Conservation (phyloP, 2,797 vertebrate genomes). For the Synanceia verrucosa region DNA sequence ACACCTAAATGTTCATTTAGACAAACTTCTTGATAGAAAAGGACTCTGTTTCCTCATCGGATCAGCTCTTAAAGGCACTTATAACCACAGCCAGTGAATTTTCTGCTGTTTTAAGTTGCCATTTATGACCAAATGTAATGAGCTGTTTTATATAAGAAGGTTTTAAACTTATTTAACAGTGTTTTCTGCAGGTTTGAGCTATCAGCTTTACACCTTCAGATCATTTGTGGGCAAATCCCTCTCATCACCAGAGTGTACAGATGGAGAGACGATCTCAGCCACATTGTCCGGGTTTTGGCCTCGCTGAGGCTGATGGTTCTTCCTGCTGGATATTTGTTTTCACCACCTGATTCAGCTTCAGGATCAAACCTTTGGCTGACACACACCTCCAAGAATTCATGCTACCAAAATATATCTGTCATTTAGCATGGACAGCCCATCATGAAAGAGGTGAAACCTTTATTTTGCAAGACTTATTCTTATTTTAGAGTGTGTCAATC, state of each 20-base stretch:
- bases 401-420: too few relatives aligned
- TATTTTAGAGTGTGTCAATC: too few relatives aligned
- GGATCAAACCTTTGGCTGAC: too few relatives aligned
- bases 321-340: slow-evolving; percentile 10
- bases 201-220: neutral
- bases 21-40: neutral
- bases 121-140: neutral
- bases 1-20: neutral
- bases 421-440: neutral
- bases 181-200: neutral
- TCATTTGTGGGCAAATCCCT: slow-evolving; percentile 19
- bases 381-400: too few relatives aligned
- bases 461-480: neutral
- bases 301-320: neutral
- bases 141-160: neutral
- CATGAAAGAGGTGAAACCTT: neutral
- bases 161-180: neutral
- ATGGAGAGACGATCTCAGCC: slow-evolving; percentile 3
- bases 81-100: neutral
- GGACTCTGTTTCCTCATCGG: neutral
- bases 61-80: neutral
- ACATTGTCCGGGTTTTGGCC: slow-evolving; percentile 19
- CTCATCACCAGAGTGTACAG: slow-evolving; percentile 8
- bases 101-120: neutral
- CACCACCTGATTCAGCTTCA: slow-evolving; percentile 3